A percentile compares a stretch with the other conserved stretches of the same genome.
Evolutionary conservation across 2,113 vertebrate species (phyloP).

Genomic region (Dicerorhinus sumatrensis): DNA sequence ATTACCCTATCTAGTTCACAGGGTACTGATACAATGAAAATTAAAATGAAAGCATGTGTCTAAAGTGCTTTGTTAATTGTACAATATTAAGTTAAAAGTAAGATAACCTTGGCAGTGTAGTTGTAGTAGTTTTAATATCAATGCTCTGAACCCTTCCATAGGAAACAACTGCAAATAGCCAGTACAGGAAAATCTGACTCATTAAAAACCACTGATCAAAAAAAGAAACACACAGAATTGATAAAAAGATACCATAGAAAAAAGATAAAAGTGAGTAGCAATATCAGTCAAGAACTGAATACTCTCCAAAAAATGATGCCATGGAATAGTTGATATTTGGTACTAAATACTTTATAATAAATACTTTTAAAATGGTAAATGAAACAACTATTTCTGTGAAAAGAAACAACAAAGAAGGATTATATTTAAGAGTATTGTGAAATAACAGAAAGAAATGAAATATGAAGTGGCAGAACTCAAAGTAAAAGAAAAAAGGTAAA

Average conservation of each 20-base stretch:
- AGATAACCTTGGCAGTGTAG: background rate
- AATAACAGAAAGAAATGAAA: background rate
- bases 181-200: background rate
- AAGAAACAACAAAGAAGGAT: background rate
- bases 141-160: background rate
- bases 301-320: background rate
- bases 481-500: background rate
- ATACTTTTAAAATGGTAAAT: background rate
- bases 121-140: background rate
- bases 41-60: background rate
- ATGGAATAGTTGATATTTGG: background rate
- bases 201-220: background rate
- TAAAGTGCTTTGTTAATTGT: background rate
- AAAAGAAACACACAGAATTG: background rate
- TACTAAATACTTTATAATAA: background rate
- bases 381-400: background rate
- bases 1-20: background rate
- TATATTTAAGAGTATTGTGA: slow-evolving; percentile 1
- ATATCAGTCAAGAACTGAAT: background rate
- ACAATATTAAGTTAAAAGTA: background rate
- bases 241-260: background rate
- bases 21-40: background rate
- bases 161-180: background rate
- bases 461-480: background rate
- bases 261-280: background rate